phyloP scores from a whole-genome alignment of 2,113 vertebrate species.

The Sterrhoptilus dennistouni region DNA sequence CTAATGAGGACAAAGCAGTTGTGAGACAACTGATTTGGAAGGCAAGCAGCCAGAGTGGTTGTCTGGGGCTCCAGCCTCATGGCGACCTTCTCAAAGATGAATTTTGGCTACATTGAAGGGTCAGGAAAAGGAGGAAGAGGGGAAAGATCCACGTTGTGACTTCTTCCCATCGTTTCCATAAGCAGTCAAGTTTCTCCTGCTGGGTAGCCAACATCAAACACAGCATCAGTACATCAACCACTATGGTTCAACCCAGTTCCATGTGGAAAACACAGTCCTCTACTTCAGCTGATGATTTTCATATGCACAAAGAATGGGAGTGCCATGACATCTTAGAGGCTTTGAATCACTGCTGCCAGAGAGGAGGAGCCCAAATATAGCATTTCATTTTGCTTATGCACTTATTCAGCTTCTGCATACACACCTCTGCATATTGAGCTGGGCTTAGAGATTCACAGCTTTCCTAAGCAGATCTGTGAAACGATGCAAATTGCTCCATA shows the following conservation, averaged over 20 bases:
- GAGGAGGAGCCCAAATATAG: neutral
- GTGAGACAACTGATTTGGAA: neutral
- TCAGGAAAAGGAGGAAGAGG: neutral
- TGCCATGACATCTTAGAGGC: neutral
- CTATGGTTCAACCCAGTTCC: neutral
- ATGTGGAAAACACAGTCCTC: neutral
- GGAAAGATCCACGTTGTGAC: neutral
- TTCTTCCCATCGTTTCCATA: neutral
- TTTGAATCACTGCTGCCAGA: neutral
- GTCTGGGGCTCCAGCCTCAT: neutral
- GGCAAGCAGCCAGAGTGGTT: accelerated
- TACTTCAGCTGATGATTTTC: neutral
- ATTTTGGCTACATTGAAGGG: neutral
- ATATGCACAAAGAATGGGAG: neutral
- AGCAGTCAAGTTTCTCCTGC: neutral
- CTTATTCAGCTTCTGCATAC: neutral
- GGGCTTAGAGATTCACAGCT: neutral
- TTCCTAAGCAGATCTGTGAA: slow-evolving; percentile 12
- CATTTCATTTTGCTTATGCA: neutral
- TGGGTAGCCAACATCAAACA: accelerated
- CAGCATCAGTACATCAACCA: neutral
- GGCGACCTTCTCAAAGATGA: neutral
- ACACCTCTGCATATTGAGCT: neutral
- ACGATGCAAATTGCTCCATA: slow-evolving; percentile 43
- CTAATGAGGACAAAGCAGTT: neutral